Evolutionary conservation across 37 sponge, comb jelly and placozoan genomes (phyloP).

Genomic region (Halisarca cf. caerulea): DNA sequence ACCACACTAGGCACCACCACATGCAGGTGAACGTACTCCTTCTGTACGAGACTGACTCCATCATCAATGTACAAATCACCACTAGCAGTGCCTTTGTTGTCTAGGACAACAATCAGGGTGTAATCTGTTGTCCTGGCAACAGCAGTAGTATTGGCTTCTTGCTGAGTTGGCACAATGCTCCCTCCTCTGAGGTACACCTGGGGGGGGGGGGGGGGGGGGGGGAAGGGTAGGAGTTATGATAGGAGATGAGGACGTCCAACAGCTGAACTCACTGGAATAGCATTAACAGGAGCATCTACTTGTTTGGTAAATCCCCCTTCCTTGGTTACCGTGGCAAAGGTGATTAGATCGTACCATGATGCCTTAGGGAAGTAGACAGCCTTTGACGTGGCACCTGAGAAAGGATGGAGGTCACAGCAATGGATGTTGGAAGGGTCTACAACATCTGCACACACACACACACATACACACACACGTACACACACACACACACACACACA

Average conservation of each 20-base stretch:
- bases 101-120: conserved; percentile 78
- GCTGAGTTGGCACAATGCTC: conserved; percentile 46
- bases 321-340: not conserved
- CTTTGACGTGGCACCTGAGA: conserved; percentile 49
- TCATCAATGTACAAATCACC: conserved; percentile 85
- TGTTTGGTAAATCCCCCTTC: conserved; percentile 29
- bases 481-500: too few species aligned
- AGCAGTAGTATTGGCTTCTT: conserved; percentile 66
- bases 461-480: too few species aligned
- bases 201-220: not conserved
- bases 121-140: conserved; percentile 63
- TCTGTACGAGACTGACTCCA: conserved; percentile 53
- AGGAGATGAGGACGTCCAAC: not conserved
- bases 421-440: too few species aligned
- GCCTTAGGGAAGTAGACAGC: conserved; percentile 76
- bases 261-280: conserved; percentile 51
- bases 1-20: not conserved
- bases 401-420: not conserved
- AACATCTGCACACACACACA: too few species aligned
- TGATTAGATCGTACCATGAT: conserved; percentile 78
- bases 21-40: conserved; percentile 19
- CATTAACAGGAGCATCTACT: conserved; percentile 60
- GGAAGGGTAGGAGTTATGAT: not conserved
- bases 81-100: conserved; percentile 31
- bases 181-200: conserved; percentile 80